A percentile compares a stretch with the other conserved stretches of the same genome.
phyloP scores from a whole-genome alignment of 2,797 vertebrate genomes.

The Spheniscus humboldti region DNA sequence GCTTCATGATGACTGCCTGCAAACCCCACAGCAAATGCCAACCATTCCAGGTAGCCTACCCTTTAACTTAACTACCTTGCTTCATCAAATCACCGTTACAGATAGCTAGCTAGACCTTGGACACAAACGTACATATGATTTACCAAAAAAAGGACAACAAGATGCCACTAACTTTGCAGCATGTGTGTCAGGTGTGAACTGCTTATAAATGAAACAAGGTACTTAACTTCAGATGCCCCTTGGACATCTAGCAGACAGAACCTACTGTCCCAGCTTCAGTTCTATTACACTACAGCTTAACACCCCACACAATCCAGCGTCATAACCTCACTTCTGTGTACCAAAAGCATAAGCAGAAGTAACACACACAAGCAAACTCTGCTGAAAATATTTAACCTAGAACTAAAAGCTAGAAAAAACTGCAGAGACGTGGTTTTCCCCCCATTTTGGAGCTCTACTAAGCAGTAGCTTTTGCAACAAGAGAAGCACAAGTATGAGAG shows the following conservation, averaged over 20 bases:
- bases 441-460: background rate
- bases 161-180: background rate
- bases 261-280: background rate
- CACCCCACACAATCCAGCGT: background rate
- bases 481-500: background rate
- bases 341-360: background rate
- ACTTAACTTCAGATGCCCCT: background rate
- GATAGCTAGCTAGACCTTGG: background rate
- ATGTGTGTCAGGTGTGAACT: fast-evolving
- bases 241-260: background rate
- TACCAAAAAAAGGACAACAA: background rate
- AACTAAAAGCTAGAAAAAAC: background rate
- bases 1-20: background rate
- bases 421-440: background rate
- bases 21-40: background rate
- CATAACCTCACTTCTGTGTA: background rate
- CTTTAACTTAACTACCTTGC: background rate
- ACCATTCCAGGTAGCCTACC: background rate
- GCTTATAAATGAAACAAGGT: background rate
- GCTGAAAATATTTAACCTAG: background rate
- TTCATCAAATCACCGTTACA: background rate
- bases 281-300: background rate
- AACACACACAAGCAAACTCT: background rate
- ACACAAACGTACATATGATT: fast-evolving
- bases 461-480: background rate